Base-by-base conservation (phyloP, 1,140 invertebrate genomes). In the Globodera rostochiensis region DNA sequence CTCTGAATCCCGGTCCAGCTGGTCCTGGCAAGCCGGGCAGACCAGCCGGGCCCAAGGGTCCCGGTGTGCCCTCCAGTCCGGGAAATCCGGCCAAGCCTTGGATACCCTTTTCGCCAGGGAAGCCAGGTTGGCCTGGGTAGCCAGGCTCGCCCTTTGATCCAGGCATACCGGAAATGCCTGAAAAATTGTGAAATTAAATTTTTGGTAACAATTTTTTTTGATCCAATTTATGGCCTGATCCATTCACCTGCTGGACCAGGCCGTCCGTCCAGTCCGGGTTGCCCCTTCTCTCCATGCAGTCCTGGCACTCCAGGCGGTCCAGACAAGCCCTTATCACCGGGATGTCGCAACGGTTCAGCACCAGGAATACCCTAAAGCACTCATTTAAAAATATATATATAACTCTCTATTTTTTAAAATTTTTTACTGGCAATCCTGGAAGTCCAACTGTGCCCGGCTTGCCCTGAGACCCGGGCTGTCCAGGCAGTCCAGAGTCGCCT, bases 1-100 rank as follows among this genome's bases (percentile, higher is more conserved):
- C 96, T 0, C 94, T 92, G 90, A 95, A 96, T 11, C 83, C 73
- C 7, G 57, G 87, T 73, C 77, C 81, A 60, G 73, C 84, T 19
- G 77, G 76, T n/a, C 84, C 86, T 49, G 76, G 47, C 50, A 69
- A 53, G 46, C 84, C 84, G 66, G 82, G 84, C 0, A 49, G 73
- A 1, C 84, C 84, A 21, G 83, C 49, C 4, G 73, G 74, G 45
- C 87, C 57, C 5, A 15, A 11, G 0, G 57, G 15, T 60, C 57
- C 57, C 15, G 15, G 57, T 3, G 19, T 60, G 57, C 57, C 57
- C 57, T 60, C 57, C 57, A 60, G 57, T 2, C 57, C 57, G 15
- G 84, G 84, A 11, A 79, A 21, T 49, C 88, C 90, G 66, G 79
- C 53, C 50, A 79, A 36, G 46, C 87, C 84, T 71, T 81, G 74